Percentiles rank a stretch among this genome's conserved stretches.
Evolutionary conservation across 2,797 vertebrate species (phyloP).

Genomic region (Poecilia wingei): DNA sequence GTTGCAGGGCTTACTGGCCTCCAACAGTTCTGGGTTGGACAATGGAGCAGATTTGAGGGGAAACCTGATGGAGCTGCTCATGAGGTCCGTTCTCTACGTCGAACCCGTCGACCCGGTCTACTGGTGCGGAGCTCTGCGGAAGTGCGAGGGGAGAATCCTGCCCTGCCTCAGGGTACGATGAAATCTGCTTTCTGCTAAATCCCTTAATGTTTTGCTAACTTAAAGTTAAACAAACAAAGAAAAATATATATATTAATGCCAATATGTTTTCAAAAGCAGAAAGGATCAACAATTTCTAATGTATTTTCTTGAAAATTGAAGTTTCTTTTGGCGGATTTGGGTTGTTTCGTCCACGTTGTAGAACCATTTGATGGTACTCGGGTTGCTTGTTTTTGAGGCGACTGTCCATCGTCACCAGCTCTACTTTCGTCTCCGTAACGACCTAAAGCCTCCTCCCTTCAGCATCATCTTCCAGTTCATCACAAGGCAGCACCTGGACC

Average conservation of each 20-base stretch:
- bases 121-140: conserved; percentile 76
- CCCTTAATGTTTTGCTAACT: not conserved
- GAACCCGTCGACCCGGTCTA: conserved; percentile 70
- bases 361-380: conserved; percentile 79
- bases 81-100: conserved; percentile 61
- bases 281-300: not conserved
- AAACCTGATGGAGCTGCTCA: conserved; percentile 75
- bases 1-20: conserved; percentile 59
- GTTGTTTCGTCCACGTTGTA: conserved; percentile 34
- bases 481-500: conserved; percentile 72
- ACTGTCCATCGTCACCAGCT: conserved; percentile 75
- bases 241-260: not conserved
- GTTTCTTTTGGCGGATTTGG: not conserved
- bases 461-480: conserved; percentile 72
- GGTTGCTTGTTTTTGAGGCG: conserved; percentile 76
- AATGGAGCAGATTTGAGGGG: conserved; percentile 42
- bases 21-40: conserved; percentile 64
- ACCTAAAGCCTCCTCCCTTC: conserved; percentile 67
- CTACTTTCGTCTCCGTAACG: conserved; percentile 68
- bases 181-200: not conserved
- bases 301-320: not conserved
- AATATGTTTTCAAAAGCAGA: not conserved
- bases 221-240: not conserved
- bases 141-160: conserved; percentile 70
- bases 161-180: conserved; percentile 75